phyloP scores from a whole-genome alignment of 2,113 vertebrate genomes.

The Hydropotes inermis region DNA sequence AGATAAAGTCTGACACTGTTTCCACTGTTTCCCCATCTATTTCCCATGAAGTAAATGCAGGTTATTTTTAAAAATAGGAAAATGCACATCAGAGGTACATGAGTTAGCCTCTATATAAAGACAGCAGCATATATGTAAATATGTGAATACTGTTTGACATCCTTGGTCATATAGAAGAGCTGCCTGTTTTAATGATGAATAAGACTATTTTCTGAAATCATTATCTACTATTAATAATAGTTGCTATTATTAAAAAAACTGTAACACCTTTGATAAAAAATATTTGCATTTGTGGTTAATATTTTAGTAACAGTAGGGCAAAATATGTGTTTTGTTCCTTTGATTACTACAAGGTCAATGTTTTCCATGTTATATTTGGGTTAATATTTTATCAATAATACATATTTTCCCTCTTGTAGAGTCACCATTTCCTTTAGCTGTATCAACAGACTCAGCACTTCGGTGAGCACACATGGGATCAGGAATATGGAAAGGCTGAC shows the following conservation, averaged over 20 bases:
- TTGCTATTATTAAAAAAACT: not conserved
- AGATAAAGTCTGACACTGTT: no score
- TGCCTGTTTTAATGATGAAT: rapidly evolving
- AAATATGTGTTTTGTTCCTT: not conserved
- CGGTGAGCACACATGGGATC: rapidly evolving
- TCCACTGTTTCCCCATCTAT: no score
- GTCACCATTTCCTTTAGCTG: rapidly evolving
- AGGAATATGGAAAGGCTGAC: rapidly evolving
- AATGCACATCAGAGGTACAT: rapidly evolving
- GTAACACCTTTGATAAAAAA: not conserved
- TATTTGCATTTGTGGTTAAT: not conserved
- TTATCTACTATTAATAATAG: not conserved
- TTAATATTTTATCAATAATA: not conserved
- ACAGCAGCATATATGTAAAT: rapidly evolving
- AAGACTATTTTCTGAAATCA: not conserved
- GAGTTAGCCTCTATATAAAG: not conserved
- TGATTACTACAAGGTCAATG: not conserved
- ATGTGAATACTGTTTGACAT: no score
- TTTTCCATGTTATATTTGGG: not conserved
- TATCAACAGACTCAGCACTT: rapidly evolving
- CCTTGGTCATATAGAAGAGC: rapidly evolving
- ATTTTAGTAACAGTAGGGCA: not conserved
- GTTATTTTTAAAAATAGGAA: not conserved
- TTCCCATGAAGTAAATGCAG: no score
- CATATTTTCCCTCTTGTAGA: not conserved